phyloP scores from a whole-genome alignment of 35 echinoderm and acorn worm species.

The Lytechinus variegatus region DNA sequence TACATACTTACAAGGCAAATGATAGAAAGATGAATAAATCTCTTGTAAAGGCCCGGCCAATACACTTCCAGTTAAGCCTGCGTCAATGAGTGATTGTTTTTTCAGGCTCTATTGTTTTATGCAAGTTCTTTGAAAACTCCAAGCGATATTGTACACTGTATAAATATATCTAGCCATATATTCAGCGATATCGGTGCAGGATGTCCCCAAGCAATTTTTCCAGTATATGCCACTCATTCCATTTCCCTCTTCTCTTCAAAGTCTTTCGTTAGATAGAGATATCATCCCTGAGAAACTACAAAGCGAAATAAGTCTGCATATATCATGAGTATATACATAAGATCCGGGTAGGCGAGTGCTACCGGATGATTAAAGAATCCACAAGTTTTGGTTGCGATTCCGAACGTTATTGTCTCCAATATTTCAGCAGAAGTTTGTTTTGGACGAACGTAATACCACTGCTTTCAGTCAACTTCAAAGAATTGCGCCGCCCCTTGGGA shows the following conservation, averaged over 20 bases:
- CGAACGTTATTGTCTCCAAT: neutral
- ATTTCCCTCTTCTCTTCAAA: neutral
- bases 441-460: neutral
- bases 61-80: neutral
- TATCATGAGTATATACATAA: too few species aligned
- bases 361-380: too few species aligned
- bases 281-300: too few species aligned
- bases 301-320: neutral
- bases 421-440: neutral
- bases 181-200: neutral
- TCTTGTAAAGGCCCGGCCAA: neutral
- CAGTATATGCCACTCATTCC: neutral
- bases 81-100: neutral
- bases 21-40: neutral
- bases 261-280: neutral
- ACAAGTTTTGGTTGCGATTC: neutral
- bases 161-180: too few species aligned
- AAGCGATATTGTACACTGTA: too few species aligned
- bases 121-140: too few species aligned
- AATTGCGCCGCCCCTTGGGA: neutral
- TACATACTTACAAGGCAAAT: neutral
- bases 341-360: neutral
- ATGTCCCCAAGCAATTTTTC: neutral
- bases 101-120: neutral
- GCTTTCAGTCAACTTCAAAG: neutral